phyloP scores from a whole-genome alignment of 1,140 invertebrate species.

The Archivesica marissinica region DNA sequence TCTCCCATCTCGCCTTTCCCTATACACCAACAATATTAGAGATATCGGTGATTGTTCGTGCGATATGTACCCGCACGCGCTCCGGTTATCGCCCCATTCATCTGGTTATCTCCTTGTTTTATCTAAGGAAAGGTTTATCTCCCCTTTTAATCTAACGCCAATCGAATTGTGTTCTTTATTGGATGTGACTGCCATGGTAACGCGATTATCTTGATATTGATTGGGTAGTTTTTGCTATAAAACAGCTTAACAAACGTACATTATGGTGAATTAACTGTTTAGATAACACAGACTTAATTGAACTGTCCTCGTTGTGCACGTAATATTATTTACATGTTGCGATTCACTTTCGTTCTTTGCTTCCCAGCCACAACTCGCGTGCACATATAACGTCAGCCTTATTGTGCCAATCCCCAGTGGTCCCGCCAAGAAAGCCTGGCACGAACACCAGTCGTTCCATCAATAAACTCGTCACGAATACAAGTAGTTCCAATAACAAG shows the following conservation, averaged over 20 bases:
- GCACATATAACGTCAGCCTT: too few species aligned
- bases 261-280: neutral
- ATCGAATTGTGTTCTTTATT: constrained; percentile 6
- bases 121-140: constrained; percentile 28
- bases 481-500: too few species aligned
- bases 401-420: too few species aligned
- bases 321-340: too few species aligned
- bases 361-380: too few species aligned
- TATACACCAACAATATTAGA: constrained; percentile 7
- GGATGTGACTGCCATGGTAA: constrained; percentile 22
- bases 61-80: neutral
- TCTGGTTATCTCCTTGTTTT: constrained; percentile 23
- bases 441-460: too few species aligned
- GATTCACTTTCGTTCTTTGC: too few species aligned
- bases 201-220: constrained; percentile 38
- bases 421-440: too few species aligned
- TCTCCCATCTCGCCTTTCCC: neutral
- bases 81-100: constrained; percentile 8
- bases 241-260: too few species aligned
- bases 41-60: constrained; percentile 14
- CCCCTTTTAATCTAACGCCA: constrained; percentile 19
- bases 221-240: neutral
- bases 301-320: too few species aligned
- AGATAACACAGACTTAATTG: neutral
- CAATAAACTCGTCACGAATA: too few species aligned